A percentile compares a stretch with the other conserved stretches of the same genome.
Evolutionary conservation across 2,113 vertebrate genomes (phyloP).

Genomic region (Halichoeres trimaculatus): DNA sequence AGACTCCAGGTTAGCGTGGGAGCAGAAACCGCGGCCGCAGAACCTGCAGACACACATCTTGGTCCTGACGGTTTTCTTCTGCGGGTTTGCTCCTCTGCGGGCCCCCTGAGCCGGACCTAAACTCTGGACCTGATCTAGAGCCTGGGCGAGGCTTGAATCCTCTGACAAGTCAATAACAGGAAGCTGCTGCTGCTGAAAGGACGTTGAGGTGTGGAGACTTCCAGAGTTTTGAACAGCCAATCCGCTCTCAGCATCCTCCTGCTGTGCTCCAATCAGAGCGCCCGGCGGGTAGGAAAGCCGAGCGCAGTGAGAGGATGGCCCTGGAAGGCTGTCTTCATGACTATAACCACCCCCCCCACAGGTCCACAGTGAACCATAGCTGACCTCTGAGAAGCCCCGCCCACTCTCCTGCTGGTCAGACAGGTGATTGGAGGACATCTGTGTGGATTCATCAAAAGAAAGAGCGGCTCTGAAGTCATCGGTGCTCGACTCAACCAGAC

Average conservation of each 20-base stretch:
- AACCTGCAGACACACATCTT: slow-evolving; percentile 63
- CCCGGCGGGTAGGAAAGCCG: slow-evolving; percentile 38
- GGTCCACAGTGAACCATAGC: slow-evolving; percentile 68
- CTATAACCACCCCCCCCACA: slow-evolving; percentile 39
- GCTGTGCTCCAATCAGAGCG: slow-evolving; percentile 22
- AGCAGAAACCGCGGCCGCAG: slow-evolving; percentile 69
- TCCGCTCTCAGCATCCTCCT: slow-evolving; percentile 27
- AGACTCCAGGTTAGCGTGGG: slow-evolving; percentile 70
- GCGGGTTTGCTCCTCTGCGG: neutral
- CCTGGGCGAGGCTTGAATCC: slow-evolving; percentile 24
- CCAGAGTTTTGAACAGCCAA: slow-evolving; percentile 17
- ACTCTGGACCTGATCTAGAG: slow-evolving; percentile 16
- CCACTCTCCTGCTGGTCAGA: slow-evolving; percentile 56
- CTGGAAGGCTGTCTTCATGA: slow-evolving; percentile 33
- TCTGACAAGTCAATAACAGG: slow-evolving; percentile 47
- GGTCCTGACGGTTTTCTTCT: slow-evolving; percentile 39
- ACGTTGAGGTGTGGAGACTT: slow-evolving; percentile 18
- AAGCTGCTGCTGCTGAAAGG: slow-evolving; percentile 27
- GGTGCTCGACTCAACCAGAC: slow-evolving; percentile 76
- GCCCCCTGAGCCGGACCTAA: slow-evolving; percentile 14
- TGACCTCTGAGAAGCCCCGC: slow-evolving; percentile 72
- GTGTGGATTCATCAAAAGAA: slow-evolving; percentile 48
- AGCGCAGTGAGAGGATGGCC: slow-evolving; percentile 56
- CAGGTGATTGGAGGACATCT: slow-evolving; percentile 46
- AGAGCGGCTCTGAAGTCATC: slow-evolving; percentile 64